Base-by-base conservation (phyloP, 2,888 invertebrate species). In the Drosophila affinis region DNA sequence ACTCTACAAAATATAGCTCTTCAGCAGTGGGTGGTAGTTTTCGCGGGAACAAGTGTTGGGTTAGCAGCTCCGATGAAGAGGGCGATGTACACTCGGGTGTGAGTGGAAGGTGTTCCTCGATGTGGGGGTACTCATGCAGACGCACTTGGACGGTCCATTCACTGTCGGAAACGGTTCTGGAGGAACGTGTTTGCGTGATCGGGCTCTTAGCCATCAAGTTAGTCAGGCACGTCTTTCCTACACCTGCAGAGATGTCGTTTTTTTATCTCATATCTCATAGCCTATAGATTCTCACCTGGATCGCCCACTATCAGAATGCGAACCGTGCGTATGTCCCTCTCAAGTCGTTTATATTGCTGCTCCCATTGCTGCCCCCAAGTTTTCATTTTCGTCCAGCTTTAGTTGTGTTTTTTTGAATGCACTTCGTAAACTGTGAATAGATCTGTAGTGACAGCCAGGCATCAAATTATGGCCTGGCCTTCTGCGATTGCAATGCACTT, bases 71-170 rank as follows among this genome's bases (percentile, higher is more conserved):
- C 1, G 69, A 62, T 17, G 85, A 81, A 9, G 82, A 82, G 27
- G 86, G 49, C 17, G 81, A 72, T 3, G 81, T 85, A 72, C 69
- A 79, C 9, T 67, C 62, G 3, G 81, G 87, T 3, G 81, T 70
- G 6, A 59, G 72, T 3, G 81, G 86, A 44, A 76, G 14, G 1
- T 39, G 47, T 2, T 48, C n/a, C 6, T n/a, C 18, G 18, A n/a
- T 24, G 24, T 0, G 24, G 6, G 80, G 68, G 61, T 82, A 85
- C 14, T 87, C 80, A 21, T 82, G 83, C 3, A 82, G 18, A 5
- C 88, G 83, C 24, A 85, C 83, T 32, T 82, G 88, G 0, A 82
- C 68, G n/a, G 57, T 77, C 83, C 86, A 82, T 39, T 54, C 62
- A 6, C n/a, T 17, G 10, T 63, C 55, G 48, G 68, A 70, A 2